Conservation (phyloP, 2,888 invertebrate species). For the Chaitophorus viminalis region DNA sequence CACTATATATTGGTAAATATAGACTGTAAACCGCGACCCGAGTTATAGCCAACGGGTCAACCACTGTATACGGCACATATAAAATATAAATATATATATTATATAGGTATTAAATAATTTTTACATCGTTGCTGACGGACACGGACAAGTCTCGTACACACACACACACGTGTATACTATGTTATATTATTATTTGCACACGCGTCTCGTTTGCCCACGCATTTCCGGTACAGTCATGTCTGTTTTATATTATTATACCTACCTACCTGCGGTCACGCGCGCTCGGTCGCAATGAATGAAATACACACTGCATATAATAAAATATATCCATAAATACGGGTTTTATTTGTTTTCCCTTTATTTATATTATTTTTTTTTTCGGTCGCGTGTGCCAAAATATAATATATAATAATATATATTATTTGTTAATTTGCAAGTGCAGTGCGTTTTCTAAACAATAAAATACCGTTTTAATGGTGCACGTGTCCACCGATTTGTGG, state of each 20-base stretch:
- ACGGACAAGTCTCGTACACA: not conserved
- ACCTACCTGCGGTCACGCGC: not conserved
- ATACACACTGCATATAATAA: slow-evolving; percentile 11
- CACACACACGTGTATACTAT: not conserved
- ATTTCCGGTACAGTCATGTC: slow-evolving; percentile 51
- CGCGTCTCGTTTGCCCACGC: slow-evolving; percentile 52
- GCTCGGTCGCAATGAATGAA: slow-evolving; percentile 19
- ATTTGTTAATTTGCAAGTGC: not conserved
- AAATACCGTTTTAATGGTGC: not conserved
- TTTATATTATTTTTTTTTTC: not conserved
- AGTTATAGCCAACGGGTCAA: not conserved
- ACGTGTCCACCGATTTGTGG: not conserved
- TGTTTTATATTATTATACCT: not conserved
- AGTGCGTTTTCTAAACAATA: not conserved
- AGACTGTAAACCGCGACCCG: too few species aligned
- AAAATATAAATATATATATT: too few species aligned
- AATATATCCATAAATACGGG: not conserved
- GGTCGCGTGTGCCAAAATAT: not conserved
- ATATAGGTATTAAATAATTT: not conserved
- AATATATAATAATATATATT: not conserved
- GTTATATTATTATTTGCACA: slow-evolving; percentile 31
- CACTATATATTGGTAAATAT: too few species aligned
- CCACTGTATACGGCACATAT: not conserved
- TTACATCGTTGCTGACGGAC: not conserved
- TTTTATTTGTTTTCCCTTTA: not conserved